phyloP scores from a whole-genome alignment of 2,888 invertebrate species.

The Coremacera marginata region DNA sequence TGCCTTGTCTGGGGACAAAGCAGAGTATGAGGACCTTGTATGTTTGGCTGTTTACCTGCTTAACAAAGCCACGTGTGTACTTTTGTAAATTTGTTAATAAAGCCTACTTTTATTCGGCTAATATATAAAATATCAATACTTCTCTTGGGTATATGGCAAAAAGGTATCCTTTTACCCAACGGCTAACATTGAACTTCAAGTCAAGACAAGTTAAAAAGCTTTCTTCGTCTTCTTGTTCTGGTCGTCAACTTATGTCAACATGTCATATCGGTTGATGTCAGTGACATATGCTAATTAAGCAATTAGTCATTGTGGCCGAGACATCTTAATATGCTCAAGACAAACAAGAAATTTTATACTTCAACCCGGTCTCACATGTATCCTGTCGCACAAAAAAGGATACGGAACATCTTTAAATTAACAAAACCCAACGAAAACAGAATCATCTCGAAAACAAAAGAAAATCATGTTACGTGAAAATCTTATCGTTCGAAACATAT shows the following conservation, averaged over 20 bases:
- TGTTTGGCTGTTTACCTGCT: neutral
- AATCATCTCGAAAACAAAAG: constrained; percentile 3
- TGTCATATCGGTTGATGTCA: constrained; percentile 55
- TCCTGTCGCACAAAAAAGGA: neutral
- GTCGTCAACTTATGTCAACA: constrained; percentile 4
- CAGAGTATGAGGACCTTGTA: neutral
- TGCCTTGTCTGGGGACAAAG: neutral
- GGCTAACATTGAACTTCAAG: neutral
- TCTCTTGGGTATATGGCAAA: neutral
- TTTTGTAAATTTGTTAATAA: neutral
- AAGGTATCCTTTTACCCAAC: neutral
- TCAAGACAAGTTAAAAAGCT: neutral
- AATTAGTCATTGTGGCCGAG: constrained; percentile 69
- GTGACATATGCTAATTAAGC: constrained; percentile 69
- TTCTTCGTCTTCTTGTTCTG: neutral
- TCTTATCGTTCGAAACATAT: constrained; percentile 14
- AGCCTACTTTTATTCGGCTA: neutral
- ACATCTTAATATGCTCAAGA: constrained; percentile 58
- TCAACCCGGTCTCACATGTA: neutral
- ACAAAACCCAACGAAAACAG: neutral
- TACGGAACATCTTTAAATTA: neutral
- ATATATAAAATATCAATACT: neutral
- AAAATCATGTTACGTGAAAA: neutral
- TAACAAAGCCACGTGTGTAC: constrained; percentile 55
- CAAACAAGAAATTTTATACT: constrained; percentile 14